These are phyloP conservation scores for Otolemur crassicaudatus DNA, from an alignment of 2,797 vertebrate species.

Conservation along the genomic window DNA sequence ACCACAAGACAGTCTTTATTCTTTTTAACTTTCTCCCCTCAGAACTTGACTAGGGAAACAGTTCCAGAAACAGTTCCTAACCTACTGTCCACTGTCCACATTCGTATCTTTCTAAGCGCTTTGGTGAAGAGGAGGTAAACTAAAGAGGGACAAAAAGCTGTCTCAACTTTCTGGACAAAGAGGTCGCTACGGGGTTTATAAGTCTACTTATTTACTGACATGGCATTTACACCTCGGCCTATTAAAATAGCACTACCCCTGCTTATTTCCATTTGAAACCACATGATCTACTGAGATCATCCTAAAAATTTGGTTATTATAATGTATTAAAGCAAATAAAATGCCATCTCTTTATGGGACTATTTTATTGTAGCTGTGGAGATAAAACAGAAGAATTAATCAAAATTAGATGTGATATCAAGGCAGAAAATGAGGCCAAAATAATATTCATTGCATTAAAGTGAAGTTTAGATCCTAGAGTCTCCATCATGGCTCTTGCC, in stretches of 20 bases:
- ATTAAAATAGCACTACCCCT: background rate
- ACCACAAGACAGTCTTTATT: background rate
- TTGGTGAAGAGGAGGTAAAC: background rate
- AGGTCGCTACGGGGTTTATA: background rate
- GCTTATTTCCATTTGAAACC: background rate
- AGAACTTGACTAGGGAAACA: background rate
- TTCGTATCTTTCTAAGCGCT: background rate
- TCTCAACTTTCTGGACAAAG: background rate
- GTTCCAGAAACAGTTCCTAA: background rate
- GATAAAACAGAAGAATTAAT: background rate
- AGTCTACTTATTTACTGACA: background rate
- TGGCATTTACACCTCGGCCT: background rate
- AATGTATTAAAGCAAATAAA: background rate
- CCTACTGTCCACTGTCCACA: background rate
- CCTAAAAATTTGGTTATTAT: background rate
- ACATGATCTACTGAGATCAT: background rate
- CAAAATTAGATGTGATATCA: slow-evolving; percentile 1
- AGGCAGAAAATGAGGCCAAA: background rate
- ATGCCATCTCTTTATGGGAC: background rate
- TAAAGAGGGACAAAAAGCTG: background rate
- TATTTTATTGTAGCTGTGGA: background rate
- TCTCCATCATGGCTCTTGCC: background rate
- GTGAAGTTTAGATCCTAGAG: background rate
- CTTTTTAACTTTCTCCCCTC: background rate
- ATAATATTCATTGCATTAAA: background rate